These are phyloP conservation scores for Andrena hattorfiana DNA, from an alignment of 2,888 invertebrate genomes.

Conservation along the genomic window DNA sequence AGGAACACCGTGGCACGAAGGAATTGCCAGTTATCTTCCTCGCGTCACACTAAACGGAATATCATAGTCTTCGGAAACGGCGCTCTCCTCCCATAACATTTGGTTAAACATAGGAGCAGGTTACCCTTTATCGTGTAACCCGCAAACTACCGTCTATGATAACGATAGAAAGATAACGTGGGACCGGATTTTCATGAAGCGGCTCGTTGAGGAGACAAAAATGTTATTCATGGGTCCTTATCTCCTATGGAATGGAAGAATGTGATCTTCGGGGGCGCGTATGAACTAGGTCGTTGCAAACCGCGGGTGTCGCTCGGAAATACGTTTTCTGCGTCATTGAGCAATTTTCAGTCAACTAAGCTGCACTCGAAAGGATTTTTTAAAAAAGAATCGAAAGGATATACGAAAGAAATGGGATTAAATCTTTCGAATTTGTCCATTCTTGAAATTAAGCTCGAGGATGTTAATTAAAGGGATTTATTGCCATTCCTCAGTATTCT, in stretches of 20 bases:
- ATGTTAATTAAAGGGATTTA: not conserved
- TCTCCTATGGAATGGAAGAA: slow-evolving; percentile 49
- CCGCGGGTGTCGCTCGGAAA: not conserved
- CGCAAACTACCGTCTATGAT: slow-evolving; percentile 62
- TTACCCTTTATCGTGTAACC: slow-evolving; percentile 65
- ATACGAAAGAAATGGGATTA: not conserved
- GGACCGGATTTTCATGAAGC: slow-evolving; percentile 60
- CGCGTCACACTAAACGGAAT: not conserved
- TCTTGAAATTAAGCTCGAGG: not conserved
- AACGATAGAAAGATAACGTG: slow-evolving; percentile 59
- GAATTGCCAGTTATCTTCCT: not conserved
- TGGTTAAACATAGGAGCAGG: slow-evolving; percentile 54
- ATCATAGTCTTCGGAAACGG: slow-evolving; percentile 15
- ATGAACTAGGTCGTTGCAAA: slow-evolving; percentile 13
- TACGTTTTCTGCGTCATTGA: not conserved
- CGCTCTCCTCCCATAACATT: slow-evolving; percentile 40
- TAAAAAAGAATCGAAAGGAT: not conserved
- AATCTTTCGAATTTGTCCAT: not conserved
- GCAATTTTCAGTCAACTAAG: not conserved
- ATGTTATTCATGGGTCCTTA: slow-evolving; percentile 72
- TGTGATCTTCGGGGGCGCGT: slow-evolving; percentile 24
- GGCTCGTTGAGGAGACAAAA: slow-evolving; percentile 69
- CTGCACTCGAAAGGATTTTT: not conserved
- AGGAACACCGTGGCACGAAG: not conserved
- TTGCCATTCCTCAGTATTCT: not conserved